Evolutionary conservation across 2,797 vertebrate species (phyloP).

Genomic region (Amniataba percoides): DNA sequence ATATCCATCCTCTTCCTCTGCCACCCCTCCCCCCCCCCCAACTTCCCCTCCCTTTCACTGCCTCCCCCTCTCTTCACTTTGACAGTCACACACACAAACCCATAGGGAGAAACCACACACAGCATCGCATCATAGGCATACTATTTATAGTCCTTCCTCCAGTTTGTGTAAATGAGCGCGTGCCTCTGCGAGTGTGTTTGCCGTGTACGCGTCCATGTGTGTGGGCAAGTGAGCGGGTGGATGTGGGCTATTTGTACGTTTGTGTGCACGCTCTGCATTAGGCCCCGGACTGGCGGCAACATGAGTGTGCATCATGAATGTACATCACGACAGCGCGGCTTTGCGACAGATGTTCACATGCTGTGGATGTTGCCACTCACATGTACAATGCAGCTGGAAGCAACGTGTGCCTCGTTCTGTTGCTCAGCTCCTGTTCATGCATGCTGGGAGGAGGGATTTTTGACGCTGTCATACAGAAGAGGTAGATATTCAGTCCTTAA

Average conservation of each 20-base stretch:
- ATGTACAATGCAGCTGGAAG: constrained; percentile 54
- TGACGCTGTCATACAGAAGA: constrained; percentile 37
- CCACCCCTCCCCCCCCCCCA: constrained; percentile 13
- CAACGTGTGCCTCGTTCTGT: constrained; percentile 31
- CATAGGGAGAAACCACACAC: constrained; percentile 82
- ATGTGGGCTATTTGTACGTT: constrained; percentile 70
- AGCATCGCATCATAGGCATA: constrained; percentile 81
- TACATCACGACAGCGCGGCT: constrained; percentile 51
- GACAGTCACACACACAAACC: constrained; percentile 82
- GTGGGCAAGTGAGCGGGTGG: constrained; percentile 62
- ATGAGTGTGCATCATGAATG: constrained; percentile 49
- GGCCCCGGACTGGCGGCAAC: constrained; percentile 28
- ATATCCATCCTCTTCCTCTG: constrained; percentile 52
- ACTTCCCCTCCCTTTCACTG: constrained; percentile 1
- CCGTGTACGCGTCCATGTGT: constrained; percentile 35
- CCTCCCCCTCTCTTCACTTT: constrained; percentile 67
- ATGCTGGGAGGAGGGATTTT: constrained; percentile 39
- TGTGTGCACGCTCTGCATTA: constrained; percentile 50
- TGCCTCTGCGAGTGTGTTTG: constrained; percentile 9
- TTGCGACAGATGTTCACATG: constrained; percentile 62
- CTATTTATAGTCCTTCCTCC: constrained; percentile 85
- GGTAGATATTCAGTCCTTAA: constrained; percentile 40
- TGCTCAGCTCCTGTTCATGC: constrained; percentile 28
- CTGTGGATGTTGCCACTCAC: constrained; percentile 50
- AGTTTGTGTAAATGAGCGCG: constrained; percentile 76